Evolutionary conservation across 2,113 vertebrate genomes (phyloP).

Genomic region (Nycticryphes semicollaris): DNA sequence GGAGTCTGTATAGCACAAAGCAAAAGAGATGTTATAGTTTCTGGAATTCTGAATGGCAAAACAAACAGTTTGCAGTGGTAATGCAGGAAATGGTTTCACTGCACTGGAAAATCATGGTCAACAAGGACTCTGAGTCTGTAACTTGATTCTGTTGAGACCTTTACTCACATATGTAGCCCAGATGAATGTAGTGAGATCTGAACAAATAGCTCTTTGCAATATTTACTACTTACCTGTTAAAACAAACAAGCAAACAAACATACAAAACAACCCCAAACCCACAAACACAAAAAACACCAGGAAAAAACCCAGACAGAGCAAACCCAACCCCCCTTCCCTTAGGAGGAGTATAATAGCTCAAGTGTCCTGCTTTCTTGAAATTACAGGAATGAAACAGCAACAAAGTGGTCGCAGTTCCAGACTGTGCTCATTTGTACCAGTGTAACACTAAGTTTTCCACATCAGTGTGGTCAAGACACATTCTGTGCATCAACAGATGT

Average conservation of each 20-base stretch:
- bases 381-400: not conserved
- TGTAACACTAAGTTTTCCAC: not conserved
- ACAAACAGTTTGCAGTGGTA: not conserved
- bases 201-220: not conserved
- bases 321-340: rapidly evolving
- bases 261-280: not conserved
- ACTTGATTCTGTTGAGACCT: not conserved
- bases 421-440: not conserved
- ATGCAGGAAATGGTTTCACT: not conserved
- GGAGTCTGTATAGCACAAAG: not conserved
- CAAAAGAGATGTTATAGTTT: not conserved
- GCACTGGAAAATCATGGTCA: not conserved
- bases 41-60: not conserved
- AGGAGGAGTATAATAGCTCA: not conserved
- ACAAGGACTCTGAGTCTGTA: not conserved
- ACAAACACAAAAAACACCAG: not conserved
- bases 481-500: not conserved
- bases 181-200: not conserved
- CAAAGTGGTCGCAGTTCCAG: not conserved
- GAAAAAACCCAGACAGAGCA: not conserved
- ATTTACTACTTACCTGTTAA: not conserved
- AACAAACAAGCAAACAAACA: no score
- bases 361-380: not conserved
- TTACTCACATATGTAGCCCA: not conserved
- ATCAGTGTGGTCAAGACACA: not conserved